Evolutionary conservation across 1,140 invertebrate genomes (phyloP), one percentile per base, ranked within the genome.

Genomic region (Luehdorfia chinensis): DNA sequence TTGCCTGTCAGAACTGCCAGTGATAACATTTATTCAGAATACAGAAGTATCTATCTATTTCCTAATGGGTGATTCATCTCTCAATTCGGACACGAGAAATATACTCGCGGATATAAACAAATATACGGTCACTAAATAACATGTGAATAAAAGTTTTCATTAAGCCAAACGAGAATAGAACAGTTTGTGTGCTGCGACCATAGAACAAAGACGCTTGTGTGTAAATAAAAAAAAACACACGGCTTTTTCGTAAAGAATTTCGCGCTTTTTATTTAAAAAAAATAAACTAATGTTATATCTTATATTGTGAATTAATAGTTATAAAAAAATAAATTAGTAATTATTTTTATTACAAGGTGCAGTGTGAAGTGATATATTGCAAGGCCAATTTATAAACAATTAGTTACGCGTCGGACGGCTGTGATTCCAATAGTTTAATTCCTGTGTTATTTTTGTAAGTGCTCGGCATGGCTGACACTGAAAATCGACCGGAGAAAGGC

Each of bases 121-220:
- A 37, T 23, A 37, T 23, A 21, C 34, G 21, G 21, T 37, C 34
- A 37, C n/a, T 19, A 11, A 21, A 37, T 12, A 37, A 64, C 62
- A 67, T 50, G 47, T 65, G 55, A 54, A 59, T 67, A 66, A 67
- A 74, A 62, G 48, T 74, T 74, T 76, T 66, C 50, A 64, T 73
- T 75, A 66, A 54, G 55, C 47, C n/a, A n/a, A 51, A 62, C 66
- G 57, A 74, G 79, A 79, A 78, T 79, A 79, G 72, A 83, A 64
- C 73, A 83, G 78, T 83, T 47, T 65, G 62, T 59, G 66, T 58
- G 56, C 55, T 60, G 59, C 37, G 59, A 50, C 52, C 66, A 43
- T 41, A 46, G 49, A 68, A 76, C 72, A 70, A 64, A 46, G 49
- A 57, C 43, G 56, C 34, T 27, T 41, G 43, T 56, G 55, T 44